These are phyloP conservation scores for Alaudala cheleensis DNA, from an alignment of 2,113 vertebrate species.

Conservation along the genomic window DNA sequence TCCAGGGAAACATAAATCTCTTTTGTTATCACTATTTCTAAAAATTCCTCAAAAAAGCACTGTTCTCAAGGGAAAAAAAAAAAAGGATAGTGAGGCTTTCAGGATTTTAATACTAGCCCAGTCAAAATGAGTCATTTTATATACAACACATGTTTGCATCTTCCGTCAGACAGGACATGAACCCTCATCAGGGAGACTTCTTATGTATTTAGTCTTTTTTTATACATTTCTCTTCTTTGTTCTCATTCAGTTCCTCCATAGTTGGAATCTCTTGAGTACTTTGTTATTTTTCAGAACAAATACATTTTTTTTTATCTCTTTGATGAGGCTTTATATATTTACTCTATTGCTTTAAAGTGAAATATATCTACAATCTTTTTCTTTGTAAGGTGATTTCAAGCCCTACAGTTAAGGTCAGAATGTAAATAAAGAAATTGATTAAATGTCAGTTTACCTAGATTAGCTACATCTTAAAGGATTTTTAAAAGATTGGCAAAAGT, in stretches of 20 bases:
- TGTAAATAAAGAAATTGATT: conserved; percentile 42
- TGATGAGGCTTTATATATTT: background rate
- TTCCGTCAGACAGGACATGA: background rate
- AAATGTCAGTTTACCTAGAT: conserved; percentile 20
- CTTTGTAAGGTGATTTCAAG: background rate
- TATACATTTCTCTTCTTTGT: background rate
- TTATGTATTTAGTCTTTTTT: background rate
- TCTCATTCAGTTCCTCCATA: background rate
- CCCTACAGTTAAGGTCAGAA: background rate
- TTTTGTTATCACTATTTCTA: background rate
- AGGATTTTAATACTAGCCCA: background rate
- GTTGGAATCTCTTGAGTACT: background rate
- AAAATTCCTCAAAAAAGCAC: background rate
- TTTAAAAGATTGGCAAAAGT: background rate
- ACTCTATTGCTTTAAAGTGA: background rate
- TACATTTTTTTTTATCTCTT: background rate
- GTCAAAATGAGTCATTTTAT: background rate
- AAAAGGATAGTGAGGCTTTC: background rate
- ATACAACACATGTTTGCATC: background rate
- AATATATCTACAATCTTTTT: background rate
- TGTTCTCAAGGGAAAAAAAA: background rate
- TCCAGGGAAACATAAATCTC: background rate
- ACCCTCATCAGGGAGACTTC: background rate
- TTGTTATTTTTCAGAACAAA: background rate
- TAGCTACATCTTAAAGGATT: background rate